Evolutionary conservation across 2,888 invertebrate genomes (phyloP).

Genomic region (Drosophila kuntzei): DNA sequence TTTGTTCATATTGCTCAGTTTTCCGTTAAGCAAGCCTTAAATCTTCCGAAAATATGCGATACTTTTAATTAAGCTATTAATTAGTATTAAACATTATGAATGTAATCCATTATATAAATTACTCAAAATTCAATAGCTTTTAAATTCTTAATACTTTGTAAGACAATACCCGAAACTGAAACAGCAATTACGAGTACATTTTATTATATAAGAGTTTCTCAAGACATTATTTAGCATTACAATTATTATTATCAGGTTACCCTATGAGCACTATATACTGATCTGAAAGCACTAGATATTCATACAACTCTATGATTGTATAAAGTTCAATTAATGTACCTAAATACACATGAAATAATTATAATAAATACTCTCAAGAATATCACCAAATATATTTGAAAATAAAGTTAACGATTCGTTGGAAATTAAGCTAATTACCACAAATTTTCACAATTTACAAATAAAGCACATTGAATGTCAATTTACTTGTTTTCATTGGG

Average conservation of each 20-base stretch:
- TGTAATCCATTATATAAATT: constrained; percentile 48
- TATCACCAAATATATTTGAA: constrained; percentile 16
- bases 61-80: constrained; percentile 45
- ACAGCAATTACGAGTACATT: constrained; percentile 27
- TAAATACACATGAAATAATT: constrained; percentile 40
- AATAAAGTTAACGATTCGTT: constrained; percentile 3
- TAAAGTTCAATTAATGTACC: constrained; percentile 53
- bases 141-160: constrained; percentile 34
- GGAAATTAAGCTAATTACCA: constrained; percentile 1
- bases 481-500: constrained; percentile 16
- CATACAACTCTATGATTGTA: constrained; percentile 31
- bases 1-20: constrained; percentile 40
- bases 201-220: constrained; percentile 33
- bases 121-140: constrained; percentile 24
- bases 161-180: constrained; percentile 33
- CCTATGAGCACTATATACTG: constrained; percentile 28
- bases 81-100: constrained; percentile 66
- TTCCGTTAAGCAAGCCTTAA: constrained; percentile 37
- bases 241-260: constrained; percentile 25
- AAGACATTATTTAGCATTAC: constrained; percentile 27
- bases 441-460: constrained; percentile 40
- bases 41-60: constrained; percentile 48
- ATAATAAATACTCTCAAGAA: constrained; percentile 24
- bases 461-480: constrained; percentile 37
- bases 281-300: constrained; percentile 36